Conservation (phyloP, 2,797 vertebrate species). For the Synanceia verrucosa region DNA sequence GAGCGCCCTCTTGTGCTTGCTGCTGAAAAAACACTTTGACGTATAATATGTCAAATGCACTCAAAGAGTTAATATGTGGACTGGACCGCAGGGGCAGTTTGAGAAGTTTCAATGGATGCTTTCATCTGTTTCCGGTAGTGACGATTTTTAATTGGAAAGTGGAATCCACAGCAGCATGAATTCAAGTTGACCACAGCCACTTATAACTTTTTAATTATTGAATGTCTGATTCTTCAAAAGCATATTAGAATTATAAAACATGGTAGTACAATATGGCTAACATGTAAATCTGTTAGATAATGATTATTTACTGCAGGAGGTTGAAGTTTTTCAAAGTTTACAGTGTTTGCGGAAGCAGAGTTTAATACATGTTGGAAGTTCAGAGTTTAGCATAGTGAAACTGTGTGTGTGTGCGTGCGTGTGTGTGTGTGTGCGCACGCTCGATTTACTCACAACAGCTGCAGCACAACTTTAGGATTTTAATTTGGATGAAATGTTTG, state of each 20-base stretch:
- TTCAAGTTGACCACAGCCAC: neutral
- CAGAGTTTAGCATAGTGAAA: neutral
- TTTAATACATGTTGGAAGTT: neutral
- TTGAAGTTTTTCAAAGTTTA: neutral
- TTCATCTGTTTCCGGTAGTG: neutral
- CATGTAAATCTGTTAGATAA: neutral
- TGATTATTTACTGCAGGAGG: neutral
- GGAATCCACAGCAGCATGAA: neutral
- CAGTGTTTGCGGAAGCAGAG: neutral
- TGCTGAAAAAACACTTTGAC: too few species aligned
- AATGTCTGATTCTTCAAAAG: neutral
- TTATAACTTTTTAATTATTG: neutral
- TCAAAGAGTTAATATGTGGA: too few species aligned
- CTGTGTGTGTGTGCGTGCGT: neutral
- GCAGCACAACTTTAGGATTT: constrained; percentile 41
- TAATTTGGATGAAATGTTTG: constrained; percentile 51
- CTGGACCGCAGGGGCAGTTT: neutral
- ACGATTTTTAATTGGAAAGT: neutral
- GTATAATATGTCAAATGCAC: too few species aligned
- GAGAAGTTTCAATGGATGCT: neutral
- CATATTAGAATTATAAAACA: too few species aligned
- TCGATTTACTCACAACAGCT: constrained; percentile 33
- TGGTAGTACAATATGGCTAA: neutral
- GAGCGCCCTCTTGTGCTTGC: too few species aligned
- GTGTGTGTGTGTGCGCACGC: neutral